Base-by-base conservation (phyloP, 2,113 vertebrate genomes). In the Coturnix japonica region DNA sequence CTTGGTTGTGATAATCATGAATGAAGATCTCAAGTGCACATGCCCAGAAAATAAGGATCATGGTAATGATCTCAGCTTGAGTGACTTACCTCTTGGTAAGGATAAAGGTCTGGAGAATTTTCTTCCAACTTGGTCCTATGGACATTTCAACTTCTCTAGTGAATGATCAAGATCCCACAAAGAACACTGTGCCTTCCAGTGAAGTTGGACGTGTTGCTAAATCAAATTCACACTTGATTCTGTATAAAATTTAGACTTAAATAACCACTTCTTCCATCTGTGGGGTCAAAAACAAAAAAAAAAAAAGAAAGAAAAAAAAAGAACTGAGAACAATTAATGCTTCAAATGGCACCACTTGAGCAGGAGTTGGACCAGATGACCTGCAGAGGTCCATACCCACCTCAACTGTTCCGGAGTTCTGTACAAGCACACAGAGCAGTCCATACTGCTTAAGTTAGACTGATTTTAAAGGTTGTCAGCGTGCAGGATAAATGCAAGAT, bases 401-500 rank as follows among this genome's bases (percentile, higher is more conserved):
- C 22, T 61, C 59, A 61, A 37, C 35, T 35, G 26, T 61, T 26
- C 59, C 37, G 59, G 23, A 35, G 37, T 61, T 37, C 59, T 61
- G 8, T 85, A 25, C 22, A 64, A 67, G 63, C 33, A 60, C 25
- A 37, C 16, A 72, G 31, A 11, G 13, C 75, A 60, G 30, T 69
- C 44, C 49, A 35, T 73, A 39, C n/a, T 70, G 17, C 44, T 4
- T 71, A 83, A 57, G 23, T 80, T 88, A 69, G 44, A 18, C 49
- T 80, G 64, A 73, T 53, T 41, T 90, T 88, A 25, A 14, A 87
- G 11, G 16, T 56, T 80, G 67, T 90, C 14, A 4, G 69, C 82
- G 26, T 31, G 67, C 1, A 3, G 79, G 59, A 65, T 56, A 85
- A 88, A 73, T 61, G 20, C 39, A 80, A 56, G 35, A 39, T 6